phyloP scores from a whole-genome alignment of 1,140 invertebrate genomes.

The Homalodisca vitripennis region DNA sequence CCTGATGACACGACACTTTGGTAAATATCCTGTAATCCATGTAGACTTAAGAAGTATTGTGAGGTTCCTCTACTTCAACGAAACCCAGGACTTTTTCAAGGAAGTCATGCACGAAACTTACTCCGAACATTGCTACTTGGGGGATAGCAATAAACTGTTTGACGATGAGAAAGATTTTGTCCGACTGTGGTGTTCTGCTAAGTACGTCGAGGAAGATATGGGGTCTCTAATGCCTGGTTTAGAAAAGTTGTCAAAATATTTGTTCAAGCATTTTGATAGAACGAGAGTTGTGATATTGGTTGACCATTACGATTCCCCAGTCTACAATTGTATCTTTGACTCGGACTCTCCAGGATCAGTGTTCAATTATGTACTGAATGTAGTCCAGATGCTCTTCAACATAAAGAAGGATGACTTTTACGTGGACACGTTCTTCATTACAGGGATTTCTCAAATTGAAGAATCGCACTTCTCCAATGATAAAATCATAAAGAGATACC shows the following conservation, averaged over 20 bases:
- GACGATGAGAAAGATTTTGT: conserved; percentile 1
- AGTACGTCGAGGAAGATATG: not conserved
- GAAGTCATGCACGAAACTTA: not conserved
- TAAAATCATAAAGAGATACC: not conserved
- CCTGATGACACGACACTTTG: not conserved
- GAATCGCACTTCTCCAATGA: not conserved
- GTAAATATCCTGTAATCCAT: not conserved
- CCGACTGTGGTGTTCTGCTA: not conserved
- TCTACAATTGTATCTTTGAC: not conserved
- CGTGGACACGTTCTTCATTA: conserved; percentile 1
- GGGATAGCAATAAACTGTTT: not conserved
- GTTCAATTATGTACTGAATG: conserved; percentile 3
- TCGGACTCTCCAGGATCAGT: not conserved
- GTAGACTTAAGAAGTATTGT: not conserved
- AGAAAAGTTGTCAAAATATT: not conserved
- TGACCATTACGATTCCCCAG: not conserved
- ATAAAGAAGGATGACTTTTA: conserved; percentile 1
- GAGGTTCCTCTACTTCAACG: not conserved
- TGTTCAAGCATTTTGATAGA: conserved; percentile 10
- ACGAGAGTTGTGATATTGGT: not conserved
- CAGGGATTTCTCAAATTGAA: not conserved
- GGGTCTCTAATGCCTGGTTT: conserved; percentile 1
- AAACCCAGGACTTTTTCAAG: conserved; percentile 1
- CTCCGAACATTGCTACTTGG: not conserved
- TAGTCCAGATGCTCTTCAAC: not conserved